Conservation (phyloP, 2,113 vertebrate species). For the Elephas maximus region DNA sequence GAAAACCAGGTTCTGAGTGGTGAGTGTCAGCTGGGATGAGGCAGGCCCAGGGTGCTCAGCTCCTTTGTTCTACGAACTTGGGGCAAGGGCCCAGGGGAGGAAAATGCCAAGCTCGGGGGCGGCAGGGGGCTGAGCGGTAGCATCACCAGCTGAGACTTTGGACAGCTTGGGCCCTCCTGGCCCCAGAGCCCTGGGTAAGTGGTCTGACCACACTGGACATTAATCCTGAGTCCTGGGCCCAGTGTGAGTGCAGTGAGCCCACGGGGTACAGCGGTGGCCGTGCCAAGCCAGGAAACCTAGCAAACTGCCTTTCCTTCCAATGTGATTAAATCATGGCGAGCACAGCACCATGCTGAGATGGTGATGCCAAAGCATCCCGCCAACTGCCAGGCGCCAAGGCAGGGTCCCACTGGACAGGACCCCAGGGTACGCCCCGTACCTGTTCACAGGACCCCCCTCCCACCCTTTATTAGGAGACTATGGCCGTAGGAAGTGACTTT, state of each 20-base stretch:
- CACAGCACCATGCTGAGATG: conserved; percentile 89
- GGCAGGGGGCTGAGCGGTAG: neutral
- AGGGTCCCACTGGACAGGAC: neutral
- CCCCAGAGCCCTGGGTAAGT: too few species aligned
- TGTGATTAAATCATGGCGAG: conserved; percentile 95
- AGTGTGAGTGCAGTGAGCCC: neutral
- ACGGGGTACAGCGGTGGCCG: neutral
- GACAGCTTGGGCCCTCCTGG: too few species aligned
- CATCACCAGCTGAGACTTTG: too few species aligned
- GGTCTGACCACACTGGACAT: too few species aligned
- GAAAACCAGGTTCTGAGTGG: accelerated
- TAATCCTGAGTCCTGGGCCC: neutral
- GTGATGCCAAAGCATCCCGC: conserved; percentile 90
- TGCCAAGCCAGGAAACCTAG: conserved; percentile 88
- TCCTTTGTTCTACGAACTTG: neutral
- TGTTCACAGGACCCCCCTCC: neutral
- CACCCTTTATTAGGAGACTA: too few species aligned
- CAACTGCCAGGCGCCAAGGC: conserved; percentile 90
- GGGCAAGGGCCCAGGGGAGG: neutral
- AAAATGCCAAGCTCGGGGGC: too few species aligned
- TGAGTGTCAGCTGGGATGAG: accelerated
- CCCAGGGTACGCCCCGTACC: neutral
- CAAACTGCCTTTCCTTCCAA: conserved; percentile 94
- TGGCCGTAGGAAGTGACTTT: neutral
- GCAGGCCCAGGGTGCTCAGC: neutral